phyloP scores from a whole-genome alignment of 2,888 invertebrate species.

The Stenodema calcarata region DNA sequence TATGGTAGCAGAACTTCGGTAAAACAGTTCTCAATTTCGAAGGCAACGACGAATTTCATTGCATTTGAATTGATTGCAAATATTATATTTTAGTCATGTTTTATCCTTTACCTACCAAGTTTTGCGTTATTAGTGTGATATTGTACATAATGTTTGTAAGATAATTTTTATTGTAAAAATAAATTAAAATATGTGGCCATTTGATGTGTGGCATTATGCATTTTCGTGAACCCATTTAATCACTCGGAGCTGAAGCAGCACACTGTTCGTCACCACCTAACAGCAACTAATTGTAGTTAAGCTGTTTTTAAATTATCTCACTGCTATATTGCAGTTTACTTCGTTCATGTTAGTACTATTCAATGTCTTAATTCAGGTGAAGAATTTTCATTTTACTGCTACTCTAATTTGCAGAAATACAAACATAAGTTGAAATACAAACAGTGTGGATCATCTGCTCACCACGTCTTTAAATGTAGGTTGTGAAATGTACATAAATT shows the following conservation, averaged over 20 bases:
- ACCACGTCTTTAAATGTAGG: neutral
- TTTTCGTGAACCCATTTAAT: neutral
- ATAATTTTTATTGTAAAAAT: neutral
- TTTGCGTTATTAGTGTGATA: constrained; percentile 21
- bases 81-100: neutral
- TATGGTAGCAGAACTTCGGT: neutral
- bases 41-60: neutral
- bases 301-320: too few species aligned
- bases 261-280: neutral
- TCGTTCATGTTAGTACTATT: too few species aligned
- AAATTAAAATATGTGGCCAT: neutral
- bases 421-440: neutral
- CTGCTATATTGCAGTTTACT: too few species aligned
- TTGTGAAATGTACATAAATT: neutral
- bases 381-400: too few species aligned
- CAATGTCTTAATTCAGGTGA: too few species aligned
- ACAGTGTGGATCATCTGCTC: neutral
- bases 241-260: neutral
- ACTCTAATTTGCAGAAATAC: too few species aligned
- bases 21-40: neutral
- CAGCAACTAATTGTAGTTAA: too few species aligned
- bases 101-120: constrained; percentile 2
- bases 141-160: constrained; percentile 2
- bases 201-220: neutral
- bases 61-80: neutral